phyloP scores from a whole-genome alignment of 2,888 invertebrate genomes.

The Drosophila algonquin region DNA sequence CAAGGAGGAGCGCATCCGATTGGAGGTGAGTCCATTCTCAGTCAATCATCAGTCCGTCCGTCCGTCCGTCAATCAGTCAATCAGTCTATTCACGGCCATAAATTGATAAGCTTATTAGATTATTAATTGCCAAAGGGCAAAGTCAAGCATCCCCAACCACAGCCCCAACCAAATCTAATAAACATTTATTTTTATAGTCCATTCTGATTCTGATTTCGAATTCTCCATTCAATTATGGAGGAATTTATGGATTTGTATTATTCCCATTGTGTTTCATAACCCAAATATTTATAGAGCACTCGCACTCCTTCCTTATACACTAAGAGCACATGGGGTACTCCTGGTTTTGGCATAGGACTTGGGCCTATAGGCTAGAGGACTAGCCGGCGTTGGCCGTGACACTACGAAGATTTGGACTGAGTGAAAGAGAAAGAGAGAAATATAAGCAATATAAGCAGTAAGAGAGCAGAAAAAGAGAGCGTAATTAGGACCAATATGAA shows the following conservation, averaged over 20 bases:
- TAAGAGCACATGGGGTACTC: not conserved
- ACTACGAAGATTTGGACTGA: too few species aligned
- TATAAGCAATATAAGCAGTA: too few species aligned
- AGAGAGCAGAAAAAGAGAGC: too few species aligned
- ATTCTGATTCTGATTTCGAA: slow-evolving; percentile 13
- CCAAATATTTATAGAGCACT: slow-evolving; percentile 38
- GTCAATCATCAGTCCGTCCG: not conserved
- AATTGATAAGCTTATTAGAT: slow-evolving; percentile 7
- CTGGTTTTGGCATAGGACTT: not conserved
- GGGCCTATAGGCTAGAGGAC: too few species aligned
- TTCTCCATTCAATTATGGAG: slow-evolving; percentile 37
- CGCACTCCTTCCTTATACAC: slow-evolving; percentile 19
- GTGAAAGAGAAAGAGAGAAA: too few species aligned
- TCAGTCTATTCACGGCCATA: not conserved
- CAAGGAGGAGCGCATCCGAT: slow-evolving; percentile 81
- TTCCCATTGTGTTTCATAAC: slow-evolving; percentile 35
- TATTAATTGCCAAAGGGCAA: slow-evolving; percentile 2
- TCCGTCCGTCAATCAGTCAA: slow-evolving; percentile 17
- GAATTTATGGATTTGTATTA: slow-evolving; percentile 41
- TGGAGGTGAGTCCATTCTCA: slow-evolving; percentile 79
- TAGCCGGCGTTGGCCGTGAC: too few species aligned
- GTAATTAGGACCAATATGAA: too few species aligned
- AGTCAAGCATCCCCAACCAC: not conserved
- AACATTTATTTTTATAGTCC: slow-evolving; percentile 33
- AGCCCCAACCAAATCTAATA: slow-evolving; percentile 7